These are phyloP conservation scores for Catharus ustulatus DNA, from an alignment of 2,797 vertebrate species.

Conservation along the genomic window DNA sequence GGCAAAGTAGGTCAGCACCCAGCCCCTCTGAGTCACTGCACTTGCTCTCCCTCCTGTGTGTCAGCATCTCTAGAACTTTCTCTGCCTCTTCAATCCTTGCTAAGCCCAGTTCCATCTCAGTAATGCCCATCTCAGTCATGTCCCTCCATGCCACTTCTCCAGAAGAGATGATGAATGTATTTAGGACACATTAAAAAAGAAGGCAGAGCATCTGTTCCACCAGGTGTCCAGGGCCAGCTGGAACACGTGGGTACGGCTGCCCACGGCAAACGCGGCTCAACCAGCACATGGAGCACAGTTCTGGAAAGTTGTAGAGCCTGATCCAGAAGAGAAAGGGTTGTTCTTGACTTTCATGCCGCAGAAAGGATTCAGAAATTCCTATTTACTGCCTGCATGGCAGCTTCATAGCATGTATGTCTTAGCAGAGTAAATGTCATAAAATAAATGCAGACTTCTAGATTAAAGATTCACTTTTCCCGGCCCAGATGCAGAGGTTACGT, in stretches of 20 bases:
- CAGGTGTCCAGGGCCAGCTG: not conserved
- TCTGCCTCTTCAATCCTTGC: not conserved
- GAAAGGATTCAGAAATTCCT: constrained; percentile 7
- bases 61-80: not conserved
- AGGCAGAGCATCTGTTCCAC: not conserved
- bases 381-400: not conserved
- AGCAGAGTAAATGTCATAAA: not conserved
- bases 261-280: not conserved
- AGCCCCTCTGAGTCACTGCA: not conserved
- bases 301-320: not conserved
- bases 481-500: not conserved
- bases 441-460: not conserved
- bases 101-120: not conserved
- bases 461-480: not conserved
- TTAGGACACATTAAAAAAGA: not conserved
- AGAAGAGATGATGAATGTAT: not conserved
- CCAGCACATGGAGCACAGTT: not conserved
- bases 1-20: not conserved
- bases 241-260: not conserved
- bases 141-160: not conserved
- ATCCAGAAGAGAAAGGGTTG: not conserved
- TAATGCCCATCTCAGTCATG: not conserved
- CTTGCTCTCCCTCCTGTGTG: too few relatives aligned
- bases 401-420: not conserved
- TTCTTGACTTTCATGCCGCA: not conserved